Evolutionary conservation across 37 sponge, comb jelly and placozoan genomes (phyloP).

Genomic region (Eunapius fragilis): DNA sequence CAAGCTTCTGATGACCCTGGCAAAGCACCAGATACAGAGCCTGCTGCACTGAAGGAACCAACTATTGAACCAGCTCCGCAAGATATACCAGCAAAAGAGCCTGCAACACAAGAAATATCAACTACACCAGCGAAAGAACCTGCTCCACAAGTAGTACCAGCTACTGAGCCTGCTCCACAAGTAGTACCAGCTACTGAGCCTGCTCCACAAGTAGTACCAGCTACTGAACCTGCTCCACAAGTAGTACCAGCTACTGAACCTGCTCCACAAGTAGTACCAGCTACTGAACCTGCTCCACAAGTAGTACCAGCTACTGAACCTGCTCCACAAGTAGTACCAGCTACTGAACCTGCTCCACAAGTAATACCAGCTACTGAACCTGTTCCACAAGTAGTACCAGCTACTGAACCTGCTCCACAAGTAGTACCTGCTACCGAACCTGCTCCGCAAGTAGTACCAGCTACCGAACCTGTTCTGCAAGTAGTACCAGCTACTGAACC

Average conservation of each 20-base stretch:
- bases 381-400: background rate
- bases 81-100: background rate
- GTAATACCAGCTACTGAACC: background rate
- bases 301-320: no score
- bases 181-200: background rate
- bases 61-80: background rate
- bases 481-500: background rate
- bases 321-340: no score
- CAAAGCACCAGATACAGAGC: background rate
- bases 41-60: background rate
- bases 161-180: background rate
- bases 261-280: no score
- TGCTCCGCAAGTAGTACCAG: background rate
- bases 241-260: no score
- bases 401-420: background rate
- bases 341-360: no score
- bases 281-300: no score
- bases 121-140: background rate
- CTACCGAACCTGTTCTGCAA: background rate
- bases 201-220: background rate
- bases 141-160: background rate
- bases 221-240: background rate
- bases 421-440: background rate
- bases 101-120: background rate
- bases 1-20: no score